Conservation (phyloP, 2,888 invertebrate genomes). For the Nasonovia ribisnigri region DNA sequence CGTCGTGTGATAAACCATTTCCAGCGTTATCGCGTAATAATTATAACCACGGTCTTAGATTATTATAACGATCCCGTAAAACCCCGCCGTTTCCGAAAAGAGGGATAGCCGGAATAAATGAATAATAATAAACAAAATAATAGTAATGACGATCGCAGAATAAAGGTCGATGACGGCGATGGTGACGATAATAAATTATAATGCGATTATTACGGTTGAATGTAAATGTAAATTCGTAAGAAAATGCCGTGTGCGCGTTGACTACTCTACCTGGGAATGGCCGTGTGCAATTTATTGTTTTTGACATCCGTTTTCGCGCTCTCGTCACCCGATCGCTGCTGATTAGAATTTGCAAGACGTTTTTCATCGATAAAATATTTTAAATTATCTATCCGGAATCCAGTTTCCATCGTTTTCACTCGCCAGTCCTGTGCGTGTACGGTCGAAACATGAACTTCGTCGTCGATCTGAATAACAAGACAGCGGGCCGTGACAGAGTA, state of each 20-base stretch:
- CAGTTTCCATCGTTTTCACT: not conserved
- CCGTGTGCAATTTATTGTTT: not conserved
- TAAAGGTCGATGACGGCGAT: not conserved
- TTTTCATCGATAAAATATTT: not conserved
- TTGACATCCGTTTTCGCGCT: not conserved
- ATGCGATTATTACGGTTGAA: not conserved
- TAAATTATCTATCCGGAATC: not conserved
- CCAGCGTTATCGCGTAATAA: not conserved
- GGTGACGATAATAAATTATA: not conserved
- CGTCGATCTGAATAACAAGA: conserved; percentile 74
- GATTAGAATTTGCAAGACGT: not conserved
- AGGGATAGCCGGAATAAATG: not conserved
- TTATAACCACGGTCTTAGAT: no score
- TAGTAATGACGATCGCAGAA: not conserved
- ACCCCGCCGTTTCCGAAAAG: not conserved
- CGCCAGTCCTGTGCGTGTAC: not conserved
- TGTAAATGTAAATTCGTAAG: not conserved
- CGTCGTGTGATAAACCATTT: not conserved
- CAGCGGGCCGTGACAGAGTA: conserved; percentile 74
- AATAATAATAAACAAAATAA: not conserved
- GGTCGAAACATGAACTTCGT: conserved; percentile 72
- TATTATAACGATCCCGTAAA: no score
- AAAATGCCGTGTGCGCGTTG: no score
- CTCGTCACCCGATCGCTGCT: not conserved
- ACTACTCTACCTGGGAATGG: not conserved